These are phyloP conservation scores for Equus przewalskii DNA, from an alignment of 2,113 vertebrate genomes.

Conservation along the genomic window DNA sequence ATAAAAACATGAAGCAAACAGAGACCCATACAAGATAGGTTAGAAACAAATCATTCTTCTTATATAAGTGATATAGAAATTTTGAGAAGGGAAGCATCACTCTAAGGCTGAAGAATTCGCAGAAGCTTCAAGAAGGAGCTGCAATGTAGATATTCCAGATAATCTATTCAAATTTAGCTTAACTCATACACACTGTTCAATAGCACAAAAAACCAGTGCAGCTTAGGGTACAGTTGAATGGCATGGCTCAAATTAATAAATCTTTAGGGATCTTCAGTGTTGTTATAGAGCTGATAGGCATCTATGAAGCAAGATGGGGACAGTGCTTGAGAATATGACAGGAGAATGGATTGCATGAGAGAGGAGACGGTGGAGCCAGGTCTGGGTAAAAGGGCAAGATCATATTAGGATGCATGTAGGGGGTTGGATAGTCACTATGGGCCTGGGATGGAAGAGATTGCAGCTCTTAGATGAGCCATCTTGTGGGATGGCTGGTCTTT, in stretches of 20 bases:
- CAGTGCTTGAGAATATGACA: neutral
- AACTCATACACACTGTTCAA: neutral
- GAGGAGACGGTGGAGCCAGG: neutral
- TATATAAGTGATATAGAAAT: neutral
- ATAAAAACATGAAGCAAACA: constrained; percentile 26
- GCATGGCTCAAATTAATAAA: neutral
- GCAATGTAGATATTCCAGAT: neutral
- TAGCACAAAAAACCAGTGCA: neutral
- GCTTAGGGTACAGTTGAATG: neutral
- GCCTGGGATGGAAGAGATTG: neutral
- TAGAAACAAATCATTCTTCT: neutral
- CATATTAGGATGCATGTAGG: rapidly evolving
- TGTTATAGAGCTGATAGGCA: neutral
- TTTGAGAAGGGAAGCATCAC: neutral
- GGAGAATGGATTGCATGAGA: neutral
- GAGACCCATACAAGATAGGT: neutral
- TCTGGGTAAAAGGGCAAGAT: neutral
- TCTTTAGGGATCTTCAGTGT: neutral
- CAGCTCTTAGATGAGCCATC: neutral
- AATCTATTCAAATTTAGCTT: neutral
- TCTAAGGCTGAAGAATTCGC: constrained; percentile 9
- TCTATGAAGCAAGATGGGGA: neutral
- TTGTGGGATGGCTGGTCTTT: neutral
- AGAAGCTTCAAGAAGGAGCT: neutral
- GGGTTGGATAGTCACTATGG: neutral